These are phyloP conservation scores for Megaustenia siamemsis DNA, from an alignment of 2,888 invertebrate species.

Conservation along the genomic window DNA sequence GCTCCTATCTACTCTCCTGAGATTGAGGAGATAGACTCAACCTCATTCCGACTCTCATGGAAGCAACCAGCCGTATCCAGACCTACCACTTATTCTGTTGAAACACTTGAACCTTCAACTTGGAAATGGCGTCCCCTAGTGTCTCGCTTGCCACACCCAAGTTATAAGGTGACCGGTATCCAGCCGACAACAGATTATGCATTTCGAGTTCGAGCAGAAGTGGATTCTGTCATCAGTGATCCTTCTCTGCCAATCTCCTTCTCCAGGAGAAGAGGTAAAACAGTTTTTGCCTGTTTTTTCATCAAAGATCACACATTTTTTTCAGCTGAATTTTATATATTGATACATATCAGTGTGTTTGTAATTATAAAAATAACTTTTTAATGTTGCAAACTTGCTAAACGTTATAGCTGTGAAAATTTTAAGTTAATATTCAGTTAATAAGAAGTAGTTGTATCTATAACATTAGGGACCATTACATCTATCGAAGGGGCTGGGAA, in stretches of 20 bases:
- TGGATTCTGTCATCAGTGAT: slow-evolving; percentile 96
- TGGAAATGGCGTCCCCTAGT: slow-evolving; percentile 70
- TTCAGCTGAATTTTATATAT: background rate
- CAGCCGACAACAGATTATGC: slow-evolving; percentile 96
- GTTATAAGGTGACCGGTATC: slow-evolving; percentile 81
- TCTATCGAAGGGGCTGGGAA: too few species aligned
- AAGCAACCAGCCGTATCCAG: slow-evolving; percentile 62
- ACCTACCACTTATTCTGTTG: slow-evolving; percentile 68
- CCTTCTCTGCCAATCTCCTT: slow-evolving; percentile 90
- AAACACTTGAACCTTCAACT: slow-evolving; percentile 69
- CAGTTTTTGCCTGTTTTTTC: background rate
- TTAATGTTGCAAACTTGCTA: too few species aligned
- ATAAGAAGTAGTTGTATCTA: too few species aligned
- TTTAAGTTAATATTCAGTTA: too few species aligned
- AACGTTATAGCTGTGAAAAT: too few species aligned
- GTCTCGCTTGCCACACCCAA: slow-evolving; percentile 69
- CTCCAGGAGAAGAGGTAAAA: slow-evolving; percentile 67
- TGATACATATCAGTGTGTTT: too few species aligned
- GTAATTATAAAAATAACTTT: too few species aligned
- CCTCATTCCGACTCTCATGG: slow-evolving; percentile 70
- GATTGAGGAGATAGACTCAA: slow-evolving; percentile 70
- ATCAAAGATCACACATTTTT: background rate
- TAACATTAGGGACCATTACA: too few species aligned
- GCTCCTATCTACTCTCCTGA: slow-evolving; percentile 71
- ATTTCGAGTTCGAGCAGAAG: slow-evolving; percentile 96